Evolutionary conservation across 1,140 invertebrate species (phyloP).

Genomic region (Leguminivora glycinivorella): DNA sequence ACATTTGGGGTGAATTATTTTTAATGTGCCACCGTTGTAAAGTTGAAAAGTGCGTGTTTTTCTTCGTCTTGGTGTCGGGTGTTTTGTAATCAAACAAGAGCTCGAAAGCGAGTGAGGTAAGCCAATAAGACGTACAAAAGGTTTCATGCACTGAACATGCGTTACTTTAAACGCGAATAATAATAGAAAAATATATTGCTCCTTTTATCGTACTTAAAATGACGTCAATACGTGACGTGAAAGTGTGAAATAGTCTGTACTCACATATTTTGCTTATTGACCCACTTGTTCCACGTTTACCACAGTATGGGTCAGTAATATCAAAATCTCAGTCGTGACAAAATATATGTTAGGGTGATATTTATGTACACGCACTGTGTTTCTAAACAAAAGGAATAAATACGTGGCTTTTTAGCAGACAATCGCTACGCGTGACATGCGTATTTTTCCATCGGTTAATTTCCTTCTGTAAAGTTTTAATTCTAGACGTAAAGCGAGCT

Average conservation of each 20-base stretch:
- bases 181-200: slow-evolving; percentile 4
- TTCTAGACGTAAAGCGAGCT: slow-evolving; percentile 72
- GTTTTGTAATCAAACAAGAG: slow-evolving; percentile 17
- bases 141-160: background rate
- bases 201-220: background rate
- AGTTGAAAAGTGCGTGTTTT: slow-evolving; percentile 24
- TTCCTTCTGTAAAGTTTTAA: slow-evolving; percentile 75
- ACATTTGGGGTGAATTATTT: slow-evolving; percentile 24
- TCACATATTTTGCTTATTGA: background rate
- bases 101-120: slow-evolving; percentile 21
- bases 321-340: no score
- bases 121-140: slow-evolving; percentile 7
- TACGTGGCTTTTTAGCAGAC: background rate
- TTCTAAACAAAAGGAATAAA: no score
- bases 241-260: no score
- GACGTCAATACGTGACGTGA: no score
- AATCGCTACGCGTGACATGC: slow-evolving; percentile 30
- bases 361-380: no score
- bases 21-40: slow-evolving; percentile 16
- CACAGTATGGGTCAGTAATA: no score
- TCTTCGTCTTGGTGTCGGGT: background rate
- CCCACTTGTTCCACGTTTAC: no score
- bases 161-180: no score
- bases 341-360: no score
- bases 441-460: slow-evolving; percentile 73